phyloP scores from a whole-genome alignment of 2,113 vertebrate genomes.

The Piaya cayana region DNA sequence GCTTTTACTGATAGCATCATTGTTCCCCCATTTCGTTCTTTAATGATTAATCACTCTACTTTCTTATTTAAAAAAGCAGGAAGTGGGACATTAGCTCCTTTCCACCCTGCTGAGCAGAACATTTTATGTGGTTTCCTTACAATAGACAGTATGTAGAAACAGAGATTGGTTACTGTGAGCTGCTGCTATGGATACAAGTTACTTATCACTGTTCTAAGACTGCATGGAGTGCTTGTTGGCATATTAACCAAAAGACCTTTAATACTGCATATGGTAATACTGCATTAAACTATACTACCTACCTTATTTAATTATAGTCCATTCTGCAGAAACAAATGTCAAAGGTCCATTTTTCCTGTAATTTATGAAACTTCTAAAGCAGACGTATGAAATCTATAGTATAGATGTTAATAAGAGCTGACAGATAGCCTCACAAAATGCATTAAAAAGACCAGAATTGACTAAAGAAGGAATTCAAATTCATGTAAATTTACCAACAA shows the following conservation, averaged over 20 bases:
- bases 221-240: background rate
- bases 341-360: background rate
- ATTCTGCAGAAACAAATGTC: background rate
- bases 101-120: background rate
- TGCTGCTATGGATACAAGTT: conserved; percentile 6
- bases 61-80: background rate
- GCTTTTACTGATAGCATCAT: background rate
- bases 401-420: background rate
- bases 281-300: background rate
- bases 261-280: background rate
- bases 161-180: background rate
- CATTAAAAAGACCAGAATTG: background rate
- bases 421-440: background rate
- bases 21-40: background rate
- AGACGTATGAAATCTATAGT: background rate
- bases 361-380: background rate
- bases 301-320: background rate
- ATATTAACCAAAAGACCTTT: background rate
- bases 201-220: background rate
- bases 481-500: background rate
- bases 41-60: background rate
- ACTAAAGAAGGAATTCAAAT: background rate
- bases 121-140: background rate
- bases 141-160: background rate
- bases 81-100: background rate